phyloP scores from a whole-genome alignment of 2,113 vertebrate species.

The Grus americana region DNA sequence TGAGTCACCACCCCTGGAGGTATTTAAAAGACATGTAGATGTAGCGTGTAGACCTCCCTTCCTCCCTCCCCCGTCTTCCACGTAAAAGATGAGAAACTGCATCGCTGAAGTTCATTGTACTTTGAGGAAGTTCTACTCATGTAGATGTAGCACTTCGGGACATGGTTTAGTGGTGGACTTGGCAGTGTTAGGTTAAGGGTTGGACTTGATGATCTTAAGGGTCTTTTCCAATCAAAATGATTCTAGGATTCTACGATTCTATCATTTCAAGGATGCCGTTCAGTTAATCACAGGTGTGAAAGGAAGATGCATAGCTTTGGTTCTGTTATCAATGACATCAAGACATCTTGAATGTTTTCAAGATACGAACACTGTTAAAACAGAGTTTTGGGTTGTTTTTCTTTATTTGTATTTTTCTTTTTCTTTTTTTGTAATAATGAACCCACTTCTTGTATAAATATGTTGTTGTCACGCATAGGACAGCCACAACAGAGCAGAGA shows the following conservation, averaged over 20 bases:
- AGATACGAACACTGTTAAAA: neutral
- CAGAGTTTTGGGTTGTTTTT: neutral
- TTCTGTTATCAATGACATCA: neutral
- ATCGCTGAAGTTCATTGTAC: neutral
- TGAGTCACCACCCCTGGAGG: neutral
- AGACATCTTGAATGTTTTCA: neutral
- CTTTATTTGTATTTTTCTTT: no score
- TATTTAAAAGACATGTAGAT: neutral
- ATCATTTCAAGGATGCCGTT: neutral
- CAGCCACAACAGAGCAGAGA: neutral
- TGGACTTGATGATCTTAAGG: neutral
- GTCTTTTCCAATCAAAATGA: neutral
- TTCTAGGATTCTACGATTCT: neutral
- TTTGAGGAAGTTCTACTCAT: neutral
- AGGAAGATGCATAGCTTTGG: neutral
- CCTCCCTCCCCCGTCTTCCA: neutral
- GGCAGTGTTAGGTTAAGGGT: accelerated
- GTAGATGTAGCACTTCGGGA: no score
- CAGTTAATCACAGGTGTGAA: neutral
- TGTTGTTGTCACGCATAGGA: accelerated
- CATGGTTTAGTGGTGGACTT: neutral
- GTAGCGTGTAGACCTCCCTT: neutral
- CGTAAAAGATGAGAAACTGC: neutral
- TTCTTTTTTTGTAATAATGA: neutral
- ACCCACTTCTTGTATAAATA: no score